Conservation (phyloP, 2,797 vertebrate genomes). For the Pangasius mekongensis region DNA sequence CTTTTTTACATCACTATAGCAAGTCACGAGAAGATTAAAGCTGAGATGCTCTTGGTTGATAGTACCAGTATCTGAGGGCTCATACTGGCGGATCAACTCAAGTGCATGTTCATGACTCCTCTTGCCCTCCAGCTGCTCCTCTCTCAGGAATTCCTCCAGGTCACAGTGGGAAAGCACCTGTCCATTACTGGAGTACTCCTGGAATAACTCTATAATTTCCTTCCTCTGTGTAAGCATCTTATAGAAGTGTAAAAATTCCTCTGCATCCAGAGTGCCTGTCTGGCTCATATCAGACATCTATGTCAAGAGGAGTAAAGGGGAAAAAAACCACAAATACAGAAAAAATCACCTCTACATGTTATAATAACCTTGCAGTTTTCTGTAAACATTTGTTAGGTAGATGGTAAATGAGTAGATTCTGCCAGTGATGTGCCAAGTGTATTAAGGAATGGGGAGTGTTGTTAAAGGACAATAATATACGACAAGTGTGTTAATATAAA, state of each 20-base stretch:
- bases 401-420: background rate
- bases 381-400: background rate
- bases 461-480: background rate
- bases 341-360: background rate
- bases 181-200: conserved; percentile 85
- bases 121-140: conserved; percentile 83
- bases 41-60: background rate
- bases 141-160: conserved; percentile 85
- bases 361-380: background rate
- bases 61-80: conserved; percentile 88
- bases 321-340: background rate
- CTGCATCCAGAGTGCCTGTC: conserved; percentile 82
- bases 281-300: conserved; percentile 88
- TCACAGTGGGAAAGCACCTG: conserved; percentile 86
- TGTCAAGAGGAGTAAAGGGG: background rate
- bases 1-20: background rate
- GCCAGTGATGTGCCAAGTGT: background rate
- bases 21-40: background rate
- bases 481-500: background rate
- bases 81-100: conserved; percentile 84
- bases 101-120: conserved; percentile 76
- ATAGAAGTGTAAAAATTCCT: conserved; percentile 94
- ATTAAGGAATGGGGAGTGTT: background rate
- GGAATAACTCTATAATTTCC: conserved; percentile 89
- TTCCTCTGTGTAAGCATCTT: conserved; percentile 89